Evolutionary conservation across 1,140 invertebrate genomes (phyloP).

Genomic region (Parasteatoda tepidariorum): DNA sequence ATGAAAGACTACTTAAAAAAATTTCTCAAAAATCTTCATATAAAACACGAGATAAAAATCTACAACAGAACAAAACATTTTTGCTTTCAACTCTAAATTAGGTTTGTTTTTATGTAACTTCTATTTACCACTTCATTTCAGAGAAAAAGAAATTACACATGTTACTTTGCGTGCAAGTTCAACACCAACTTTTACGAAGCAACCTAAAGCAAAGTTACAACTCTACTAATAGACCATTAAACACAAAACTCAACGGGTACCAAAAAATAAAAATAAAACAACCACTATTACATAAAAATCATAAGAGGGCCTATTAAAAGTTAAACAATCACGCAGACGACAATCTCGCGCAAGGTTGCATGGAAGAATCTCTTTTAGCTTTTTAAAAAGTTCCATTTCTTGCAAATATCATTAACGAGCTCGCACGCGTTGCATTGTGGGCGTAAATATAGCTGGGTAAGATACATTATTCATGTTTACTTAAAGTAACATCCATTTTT

Average conservation of each 20-base stretch:
- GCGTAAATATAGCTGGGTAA: background rate
- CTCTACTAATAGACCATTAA: constrained; percentile 40
- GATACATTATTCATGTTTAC: constrained; percentile 45
- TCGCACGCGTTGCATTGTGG: background rate
- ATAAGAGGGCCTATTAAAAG: constrained; percentile 40
- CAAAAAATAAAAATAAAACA: background rate
- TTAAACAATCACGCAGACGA: constrained; percentile 43
- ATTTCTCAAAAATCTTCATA: no score
- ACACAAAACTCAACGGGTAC: background rate
- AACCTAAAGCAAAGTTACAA: constrained; percentile 17
- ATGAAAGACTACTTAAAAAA: no score
- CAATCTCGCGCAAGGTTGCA: constrained; percentile 18
- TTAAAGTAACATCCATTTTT: constrained; percentile 12
- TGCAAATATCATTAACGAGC: constrained; percentile 39
- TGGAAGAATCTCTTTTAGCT: constrained; percentile 42
- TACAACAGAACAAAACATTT: no score
- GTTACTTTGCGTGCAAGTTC: background rate
- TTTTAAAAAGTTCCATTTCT: constrained; percentile 43
- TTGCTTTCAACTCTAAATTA: background rate
- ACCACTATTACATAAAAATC: constrained; percentile 34
- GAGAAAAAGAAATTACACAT: no score
- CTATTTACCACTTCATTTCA: constrained; percentile 16
- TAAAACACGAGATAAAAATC: no score
- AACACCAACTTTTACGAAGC: background rate
- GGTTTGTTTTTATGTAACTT: background rate